A percentile compares a stretch with the other conserved stretches of the same genome.
Evolutionary conservation across 92 coral and sea anemone genomes (phyloP).

Genomic region (Phenganax stokvisi): DNA sequence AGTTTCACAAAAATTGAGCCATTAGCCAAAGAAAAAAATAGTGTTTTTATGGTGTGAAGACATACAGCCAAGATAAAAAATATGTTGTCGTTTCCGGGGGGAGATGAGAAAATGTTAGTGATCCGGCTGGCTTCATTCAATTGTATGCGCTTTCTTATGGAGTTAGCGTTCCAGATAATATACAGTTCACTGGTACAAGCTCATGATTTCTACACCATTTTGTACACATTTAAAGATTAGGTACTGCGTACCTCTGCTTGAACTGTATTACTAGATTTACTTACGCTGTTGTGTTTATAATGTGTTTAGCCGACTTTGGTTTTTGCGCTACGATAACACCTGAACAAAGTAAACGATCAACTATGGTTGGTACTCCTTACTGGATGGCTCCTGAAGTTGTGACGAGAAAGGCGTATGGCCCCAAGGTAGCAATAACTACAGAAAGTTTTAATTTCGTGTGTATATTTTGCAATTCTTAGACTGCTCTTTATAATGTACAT

Average conservation of each 20-base stretch:
- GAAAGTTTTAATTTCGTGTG: too few species aligned
- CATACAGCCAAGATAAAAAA: too few species aligned
- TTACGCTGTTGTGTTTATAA: not conserved
- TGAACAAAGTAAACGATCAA: conserved; percentile 92
- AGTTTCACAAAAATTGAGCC: too few species aligned
- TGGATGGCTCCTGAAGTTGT: conserved; percentile 99
- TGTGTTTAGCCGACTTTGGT: conserved; percentile 86
- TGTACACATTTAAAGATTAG: too few species aligned
- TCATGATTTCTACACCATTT: not conserved
- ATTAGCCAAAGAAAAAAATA: too few species aligned
- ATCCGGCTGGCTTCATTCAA: too few species aligned
- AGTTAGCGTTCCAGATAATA: not conserved
- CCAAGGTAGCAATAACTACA: conserved; percentile 54
- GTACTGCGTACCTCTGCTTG: not conserved
- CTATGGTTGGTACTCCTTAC: conserved; percentile 98
- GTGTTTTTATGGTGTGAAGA: too few species aligned
- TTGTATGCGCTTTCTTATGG: not conserved
- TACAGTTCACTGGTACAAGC: too few species aligned
- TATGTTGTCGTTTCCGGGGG: too few species aligned
- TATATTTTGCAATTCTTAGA: not conserved
- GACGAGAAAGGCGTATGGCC: conserved; percentile 97
- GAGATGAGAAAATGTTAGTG: too few species aligned
- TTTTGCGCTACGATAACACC: conserved; percentile 99
- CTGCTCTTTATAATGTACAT: not conserved
- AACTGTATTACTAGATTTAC: not conserved